Conservation (phyloP, 1,140 invertebrate genomes). For the Samia ricini region DNA sequence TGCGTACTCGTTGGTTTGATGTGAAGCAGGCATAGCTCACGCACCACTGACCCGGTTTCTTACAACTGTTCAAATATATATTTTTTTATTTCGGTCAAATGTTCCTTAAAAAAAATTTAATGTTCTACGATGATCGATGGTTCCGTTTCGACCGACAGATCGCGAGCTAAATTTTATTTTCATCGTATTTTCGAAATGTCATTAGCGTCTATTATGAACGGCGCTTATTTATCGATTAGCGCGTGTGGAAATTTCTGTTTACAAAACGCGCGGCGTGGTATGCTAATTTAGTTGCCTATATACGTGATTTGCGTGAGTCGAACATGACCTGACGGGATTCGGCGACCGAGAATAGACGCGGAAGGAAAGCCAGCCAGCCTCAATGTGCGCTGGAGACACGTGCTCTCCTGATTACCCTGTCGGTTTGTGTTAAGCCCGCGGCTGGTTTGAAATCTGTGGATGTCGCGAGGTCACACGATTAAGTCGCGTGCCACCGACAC, state of each 20-base stretch:
- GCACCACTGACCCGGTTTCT: conserved; percentile 63
- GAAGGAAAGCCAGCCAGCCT: conserved; percentile 71
- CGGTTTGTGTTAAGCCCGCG: conserved; percentile 26
- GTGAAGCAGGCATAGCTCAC: conserved; percentile 52
- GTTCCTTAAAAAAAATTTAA: conserved; percentile 11
- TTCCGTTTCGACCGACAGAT: conserved; percentile 4
- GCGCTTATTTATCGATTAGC: conserved; percentile 29
- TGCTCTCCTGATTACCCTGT: conserved; percentile 48
- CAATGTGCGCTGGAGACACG: conserved; percentile 59
- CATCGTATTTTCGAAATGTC: conserved; percentile 22
- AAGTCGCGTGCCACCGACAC: conserved; percentile 33
- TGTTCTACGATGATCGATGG: conserved; percentile 18
- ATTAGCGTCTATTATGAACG: conserved; percentile 26
- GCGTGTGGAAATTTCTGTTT: conserved; percentile 49
- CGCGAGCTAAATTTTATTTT: conserved; percentile 15
- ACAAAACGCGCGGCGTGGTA: conserved; percentile 7
- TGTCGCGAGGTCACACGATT: conserved; percentile 38
- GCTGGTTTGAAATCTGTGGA: conserved; percentile 22
- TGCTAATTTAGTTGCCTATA: conserved; percentile 45
- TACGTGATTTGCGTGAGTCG: conserved; percentile 66
- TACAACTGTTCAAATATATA: conserved; percentile 48
- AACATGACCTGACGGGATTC: conserved; percentile 56
- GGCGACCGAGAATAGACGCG: conserved; percentile 67
- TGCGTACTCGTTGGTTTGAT: conserved; percentile 49
- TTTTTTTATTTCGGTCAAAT: conserved; percentile 31